Percentiles rank a stretch among this genome's conserved stretches.
These are phyloP conservation scores for Cydia pomonella DNA, from an alignment of 1,140 invertebrate species.

Conservation along the genomic window DNA sequence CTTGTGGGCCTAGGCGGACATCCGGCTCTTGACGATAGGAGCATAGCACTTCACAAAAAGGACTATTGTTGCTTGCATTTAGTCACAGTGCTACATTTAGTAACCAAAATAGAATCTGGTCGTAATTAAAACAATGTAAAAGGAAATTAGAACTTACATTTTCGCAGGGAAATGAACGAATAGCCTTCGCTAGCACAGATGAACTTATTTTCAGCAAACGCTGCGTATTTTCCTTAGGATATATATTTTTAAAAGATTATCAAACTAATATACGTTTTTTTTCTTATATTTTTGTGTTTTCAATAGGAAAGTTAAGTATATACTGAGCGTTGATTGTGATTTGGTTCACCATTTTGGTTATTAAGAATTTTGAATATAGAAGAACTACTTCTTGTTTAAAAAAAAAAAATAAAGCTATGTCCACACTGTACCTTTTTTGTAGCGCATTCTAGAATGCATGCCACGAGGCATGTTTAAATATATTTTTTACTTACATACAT, in stretches of 20 bases:
- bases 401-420: neutral
- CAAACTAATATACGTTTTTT: conserved; percentile 9
- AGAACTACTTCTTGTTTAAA: neutral
- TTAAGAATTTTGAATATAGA: neutral
- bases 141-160: neutral
- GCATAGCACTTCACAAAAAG: no score
- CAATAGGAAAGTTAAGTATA: conserved; percentile 28
- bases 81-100: no score
- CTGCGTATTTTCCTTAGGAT: neutral
- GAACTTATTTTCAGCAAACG: neutral
- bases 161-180: neutral
- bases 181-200: conserved; percentile 5
- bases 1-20: no score
- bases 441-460: no score
- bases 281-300: conserved; percentile 29
- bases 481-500: no score
- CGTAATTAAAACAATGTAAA: neutral
- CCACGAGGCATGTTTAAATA: no score
- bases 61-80: no score
- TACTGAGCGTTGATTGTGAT: neutral
- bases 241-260: neutral
- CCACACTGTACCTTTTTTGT: neutral
- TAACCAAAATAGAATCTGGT: neutral
- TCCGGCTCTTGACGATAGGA: no score
- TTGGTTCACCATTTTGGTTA: neutral